A percentile compares a stretch with the other conserved stretches of the same genome.
phyloP scores from a whole-genome alignment of 2,113 vertebrate species.

The Ivindomyrus marchei region DNA sequence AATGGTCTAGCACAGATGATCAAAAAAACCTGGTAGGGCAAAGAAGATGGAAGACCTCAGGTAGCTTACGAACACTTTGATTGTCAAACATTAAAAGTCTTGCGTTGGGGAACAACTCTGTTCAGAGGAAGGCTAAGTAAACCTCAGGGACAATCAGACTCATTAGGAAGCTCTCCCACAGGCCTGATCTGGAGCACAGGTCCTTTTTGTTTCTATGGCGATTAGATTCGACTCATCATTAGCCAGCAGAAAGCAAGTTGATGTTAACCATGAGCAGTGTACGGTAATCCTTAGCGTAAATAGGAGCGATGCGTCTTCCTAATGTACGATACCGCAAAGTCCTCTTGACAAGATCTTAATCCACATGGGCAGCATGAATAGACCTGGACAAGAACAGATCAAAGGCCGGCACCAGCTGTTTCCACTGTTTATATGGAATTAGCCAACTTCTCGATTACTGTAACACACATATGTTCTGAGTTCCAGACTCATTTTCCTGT shows the following conservation, averaged over 20 bases:
- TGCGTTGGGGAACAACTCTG: background rate
- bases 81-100: background rate
- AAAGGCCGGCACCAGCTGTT: background rate
- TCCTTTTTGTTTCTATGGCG: slow-evolving; percentile 16
- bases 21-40: background rate
- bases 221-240: background rate
- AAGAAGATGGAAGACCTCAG: background rate
- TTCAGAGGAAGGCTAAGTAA: slow-evolving; percentile 10
- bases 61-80: background rate
- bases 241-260: background rate
- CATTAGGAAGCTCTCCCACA: slow-evolving; percentile 7
- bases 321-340: background rate
- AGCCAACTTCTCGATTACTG: background rate
- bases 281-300: background rate
- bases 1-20: background rate
- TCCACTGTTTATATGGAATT: background rate
- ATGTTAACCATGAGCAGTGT: background rate
- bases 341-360: background rate
- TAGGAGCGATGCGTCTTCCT: background rate
- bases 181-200: background rate
- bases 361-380: background rate
- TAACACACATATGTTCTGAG: background rate
- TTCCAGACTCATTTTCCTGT: background rate
- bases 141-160: background rate
- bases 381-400: background rate